Evolutionary conservation across 2,888 invertebrate species (phyloP).

Genomic region (Xanthorhoe spadicearia): DNA sequence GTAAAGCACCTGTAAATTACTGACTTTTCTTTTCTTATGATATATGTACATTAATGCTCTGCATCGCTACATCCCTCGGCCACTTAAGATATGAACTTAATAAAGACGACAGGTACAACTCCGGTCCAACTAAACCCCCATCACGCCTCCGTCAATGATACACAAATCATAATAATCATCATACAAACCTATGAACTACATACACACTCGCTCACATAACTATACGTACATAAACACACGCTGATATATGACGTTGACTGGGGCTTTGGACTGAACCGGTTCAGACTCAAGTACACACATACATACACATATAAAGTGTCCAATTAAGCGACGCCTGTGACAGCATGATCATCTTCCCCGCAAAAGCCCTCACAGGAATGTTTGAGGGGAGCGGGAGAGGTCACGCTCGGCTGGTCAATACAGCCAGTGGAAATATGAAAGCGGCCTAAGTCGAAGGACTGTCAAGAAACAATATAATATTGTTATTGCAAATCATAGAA

Average conservation of each 20-base stretch:
- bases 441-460: constrained; percentile 67
- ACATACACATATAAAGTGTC: constrained; percentile 73
- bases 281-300: constrained; percentile 76
- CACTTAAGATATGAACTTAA: constrained; percentile 58
- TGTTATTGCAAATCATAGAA: constrained; percentile 52
- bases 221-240: constrained; percentile 70
- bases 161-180: constrained; percentile 80
- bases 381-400: constrained; percentile 57
- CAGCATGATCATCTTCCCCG: constrained; percentile 68
- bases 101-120: constrained; percentile 66
- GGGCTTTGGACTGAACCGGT: constrained; percentile 78
- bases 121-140: constrained; percentile 65
- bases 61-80: constrained; percentile 46
- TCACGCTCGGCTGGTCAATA: constrained; percentile 66
- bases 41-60: constrained; percentile 26
- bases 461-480: constrained; percentile 69
- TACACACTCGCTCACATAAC: constrained; percentile 55
- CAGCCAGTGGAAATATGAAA: constrained; percentile 76
- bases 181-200: constrained; percentile 68
- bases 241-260: constrained; percentile 73
- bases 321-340: constrained; percentile 78
- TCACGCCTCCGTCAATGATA: constrained; percentile 72
- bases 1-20: neutral
- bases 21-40: constrained; percentile 5
- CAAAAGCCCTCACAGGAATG: constrained; percentile 54